phyloP scores from a whole-genome alignment of 2,888 invertebrate genomes.

The Hypolimnas misippus region DNA sequence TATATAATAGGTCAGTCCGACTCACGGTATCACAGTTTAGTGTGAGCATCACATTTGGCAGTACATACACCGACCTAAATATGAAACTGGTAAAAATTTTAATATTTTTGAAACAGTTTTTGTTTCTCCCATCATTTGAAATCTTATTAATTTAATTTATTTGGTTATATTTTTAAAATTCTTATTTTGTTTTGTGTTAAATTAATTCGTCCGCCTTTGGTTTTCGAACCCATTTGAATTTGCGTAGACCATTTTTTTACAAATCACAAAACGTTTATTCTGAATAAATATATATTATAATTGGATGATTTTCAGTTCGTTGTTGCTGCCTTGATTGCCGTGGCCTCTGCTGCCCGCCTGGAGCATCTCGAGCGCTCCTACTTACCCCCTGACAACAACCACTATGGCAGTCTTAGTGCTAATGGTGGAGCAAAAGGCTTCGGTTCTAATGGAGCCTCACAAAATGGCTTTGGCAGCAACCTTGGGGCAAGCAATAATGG shows the following conservation, averaged over 20 bases:
- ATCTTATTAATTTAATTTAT: background rate
- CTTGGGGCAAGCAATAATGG: constrained; percentile 16
- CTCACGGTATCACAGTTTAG: constrained; percentile 52
- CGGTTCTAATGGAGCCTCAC: constrained; percentile 31
- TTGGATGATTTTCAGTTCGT: constrained; percentile 58
- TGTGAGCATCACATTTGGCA: constrained; percentile 56
- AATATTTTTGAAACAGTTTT: constrained; percentile 20
- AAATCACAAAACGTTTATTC: too few relatives aligned
- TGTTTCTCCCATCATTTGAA: background rate
- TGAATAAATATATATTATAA: background rate
- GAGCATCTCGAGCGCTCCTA: constrained; percentile 73
- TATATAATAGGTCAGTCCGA: constrained; percentile 73
- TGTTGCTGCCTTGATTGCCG: constrained; percentile 65
- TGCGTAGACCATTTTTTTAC: too few relatives aligned
- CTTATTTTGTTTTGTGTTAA: too few relatives aligned
- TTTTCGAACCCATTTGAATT: too few relatives aligned
- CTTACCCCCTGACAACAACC: constrained; percentile 63
- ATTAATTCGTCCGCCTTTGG: too few relatives aligned
- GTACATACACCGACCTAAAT: constrained; percentile 51
- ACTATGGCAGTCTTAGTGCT: constrained; percentile 30
- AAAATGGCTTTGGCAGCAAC: constrained; percentile 22
- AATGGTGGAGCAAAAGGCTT: constrained; percentile 37
- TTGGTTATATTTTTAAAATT: background rate
- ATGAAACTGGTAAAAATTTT: constrained; percentile 76
- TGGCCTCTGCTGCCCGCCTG: constrained; percentile 67